A percentile compares a stretch with the other conserved stretches of the same genome.
Evolutionary conservation across 2,888 invertebrate species (phyloP).

Genomic region (Tethea ocularis): DNA sequence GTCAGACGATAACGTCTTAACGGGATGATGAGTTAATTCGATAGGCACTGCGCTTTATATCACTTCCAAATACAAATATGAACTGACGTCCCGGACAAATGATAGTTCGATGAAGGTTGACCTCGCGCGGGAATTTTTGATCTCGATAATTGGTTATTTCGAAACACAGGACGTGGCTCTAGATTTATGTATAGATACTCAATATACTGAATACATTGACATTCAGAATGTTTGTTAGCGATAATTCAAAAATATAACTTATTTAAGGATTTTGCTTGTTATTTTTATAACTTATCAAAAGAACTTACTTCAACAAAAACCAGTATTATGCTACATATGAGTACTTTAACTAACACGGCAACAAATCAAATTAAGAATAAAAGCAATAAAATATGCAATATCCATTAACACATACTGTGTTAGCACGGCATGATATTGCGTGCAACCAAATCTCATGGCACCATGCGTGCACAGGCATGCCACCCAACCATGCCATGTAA

Average conservation of each 20-base stretch:
- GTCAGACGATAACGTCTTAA: conserved; percentile 59
- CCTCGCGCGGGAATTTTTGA: conserved; percentile 9
- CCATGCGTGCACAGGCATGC: conserved; percentile 4
- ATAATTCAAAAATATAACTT: no score
- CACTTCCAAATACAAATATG: conserved; percentile 55
- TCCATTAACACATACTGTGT: conserved; percentile 6
- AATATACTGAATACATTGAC: not conserved
- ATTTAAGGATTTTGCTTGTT: no score
- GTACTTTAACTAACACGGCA: not conserved
- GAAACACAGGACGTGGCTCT: not conserved
- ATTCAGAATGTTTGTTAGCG: no score
- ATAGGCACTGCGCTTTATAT: conserved; percentile 62
- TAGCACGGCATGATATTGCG: conserved; percentile 8
- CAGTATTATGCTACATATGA: not conserved
- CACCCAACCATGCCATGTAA: conserved; percentile 7
- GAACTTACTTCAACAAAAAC: not conserved
- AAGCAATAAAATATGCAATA: not conserved
- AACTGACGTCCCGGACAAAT: conserved; percentile 57
- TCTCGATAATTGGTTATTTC: not conserved
- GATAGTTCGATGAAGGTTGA: conserved; percentile 28
- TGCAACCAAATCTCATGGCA: conserved; percentile 1
- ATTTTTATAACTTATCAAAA: not conserved
- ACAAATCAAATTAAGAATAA: conserved; percentile 1
- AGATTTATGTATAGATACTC: not conserved
- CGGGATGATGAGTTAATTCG: conserved; percentile 73